Percentiles rank a stretch among this genome's conserved stretches.
phyloP scores from a whole-genome alignment of 2,113 vertebrate genomes.

The Monopterus albus region DNA sequence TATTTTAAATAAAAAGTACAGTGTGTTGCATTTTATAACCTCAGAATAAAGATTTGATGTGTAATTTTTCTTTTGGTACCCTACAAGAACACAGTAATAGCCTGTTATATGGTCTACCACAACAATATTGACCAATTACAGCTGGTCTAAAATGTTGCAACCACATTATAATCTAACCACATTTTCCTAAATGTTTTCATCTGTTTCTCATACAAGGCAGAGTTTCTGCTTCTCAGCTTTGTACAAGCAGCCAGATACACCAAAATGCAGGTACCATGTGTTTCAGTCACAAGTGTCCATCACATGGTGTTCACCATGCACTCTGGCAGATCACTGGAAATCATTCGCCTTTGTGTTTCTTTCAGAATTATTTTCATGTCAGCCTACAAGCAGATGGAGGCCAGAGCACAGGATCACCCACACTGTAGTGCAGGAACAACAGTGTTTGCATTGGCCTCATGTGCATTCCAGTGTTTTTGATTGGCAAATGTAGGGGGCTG shows the following conservation, averaged over 20 bases:
- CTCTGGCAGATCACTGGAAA: slow-evolving; percentile 32
- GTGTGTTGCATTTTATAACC: not conserved
- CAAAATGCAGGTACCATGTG: slow-evolving; percentile 26
- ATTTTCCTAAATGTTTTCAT: not conserved
- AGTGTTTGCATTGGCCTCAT: slow-evolving; percentile 18
- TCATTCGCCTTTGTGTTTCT: slow-evolving; percentile 23
- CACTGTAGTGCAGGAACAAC: not conserved
- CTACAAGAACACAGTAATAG: not conserved
- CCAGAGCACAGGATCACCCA: slow-evolving; percentile 25
- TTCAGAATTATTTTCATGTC: slow-evolving; percentile 13
- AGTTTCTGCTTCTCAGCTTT: not conserved
- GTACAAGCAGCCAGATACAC: not conserved
- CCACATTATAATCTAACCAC: not conserved
- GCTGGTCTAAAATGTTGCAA: not conserved
- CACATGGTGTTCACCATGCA: slow-evolving; percentile 12
- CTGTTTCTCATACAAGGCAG: too few relatives aligned
- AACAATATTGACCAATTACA: not conserved
- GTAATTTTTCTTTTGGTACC: not conserved
- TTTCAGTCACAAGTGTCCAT: slow-evolving; percentile 16
- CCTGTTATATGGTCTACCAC: not conserved
- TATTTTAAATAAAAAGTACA: not conserved
- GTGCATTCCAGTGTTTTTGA: slow-evolving; percentile 14
- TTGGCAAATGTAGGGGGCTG: slow-evolving; percentile 24
- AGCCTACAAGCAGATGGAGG: not conserved
- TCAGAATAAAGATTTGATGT: not conserved